Conservation (phyloP, 2,113 vertebrate genomes). For the Pseudopodoces humilis region DNA sequence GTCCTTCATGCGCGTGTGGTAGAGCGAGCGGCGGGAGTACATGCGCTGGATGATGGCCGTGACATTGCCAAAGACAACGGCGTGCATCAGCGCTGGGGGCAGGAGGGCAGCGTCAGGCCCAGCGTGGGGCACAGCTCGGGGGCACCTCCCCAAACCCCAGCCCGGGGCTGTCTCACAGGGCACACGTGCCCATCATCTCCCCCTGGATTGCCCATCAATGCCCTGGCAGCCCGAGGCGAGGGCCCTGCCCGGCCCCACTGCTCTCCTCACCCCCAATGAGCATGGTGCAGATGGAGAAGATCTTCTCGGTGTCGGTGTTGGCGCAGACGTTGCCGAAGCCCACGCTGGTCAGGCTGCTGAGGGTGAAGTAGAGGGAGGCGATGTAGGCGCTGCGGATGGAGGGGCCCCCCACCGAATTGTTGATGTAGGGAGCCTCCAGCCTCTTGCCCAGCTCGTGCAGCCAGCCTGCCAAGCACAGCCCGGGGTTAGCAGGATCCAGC, state of each 20-base stretch:
- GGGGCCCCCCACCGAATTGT: slow-evolving; percentile 86
- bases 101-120: background rate
- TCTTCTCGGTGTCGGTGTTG: slow-evolving; percentile 94
- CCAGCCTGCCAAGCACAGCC: slow-evolving; percentile 82
- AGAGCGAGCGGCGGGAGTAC: slow-evolving; percentile 94
- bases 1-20: slow-evolving; percentile 96
- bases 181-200: accelerated
- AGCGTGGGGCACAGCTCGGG: accelerated
- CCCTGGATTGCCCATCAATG: background rate
- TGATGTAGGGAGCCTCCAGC: slow-evolving; percentile 89
- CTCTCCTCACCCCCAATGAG: slow-evolving; percentile 90
- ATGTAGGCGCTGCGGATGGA: slow-evolving; percentile 92
- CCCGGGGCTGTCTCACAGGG: background rate
- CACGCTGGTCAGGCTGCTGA: slow-evolving; percentile 96
- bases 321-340: slow-evolving; percentile 96
- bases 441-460: slow-evolving; percentile 93
- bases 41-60: slow-evolving; percentile 99
- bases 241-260: background rate
- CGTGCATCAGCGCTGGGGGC: slow-evolving; percentile 90
- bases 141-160: background rate
- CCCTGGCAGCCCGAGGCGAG: background rate
- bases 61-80: slow-evolving; percentile 95
- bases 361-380: slow-evolving; percentile 95
- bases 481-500: background rate
- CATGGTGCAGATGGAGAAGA: slow-evolving; percentile 98